A percentile compares a stretch with the other conserved stretches of the same genome.
Evolutionary conservation across 2,113 vertebrate species (phyloP).

Genomic region (Tauraco erythrolophus): DNA sequence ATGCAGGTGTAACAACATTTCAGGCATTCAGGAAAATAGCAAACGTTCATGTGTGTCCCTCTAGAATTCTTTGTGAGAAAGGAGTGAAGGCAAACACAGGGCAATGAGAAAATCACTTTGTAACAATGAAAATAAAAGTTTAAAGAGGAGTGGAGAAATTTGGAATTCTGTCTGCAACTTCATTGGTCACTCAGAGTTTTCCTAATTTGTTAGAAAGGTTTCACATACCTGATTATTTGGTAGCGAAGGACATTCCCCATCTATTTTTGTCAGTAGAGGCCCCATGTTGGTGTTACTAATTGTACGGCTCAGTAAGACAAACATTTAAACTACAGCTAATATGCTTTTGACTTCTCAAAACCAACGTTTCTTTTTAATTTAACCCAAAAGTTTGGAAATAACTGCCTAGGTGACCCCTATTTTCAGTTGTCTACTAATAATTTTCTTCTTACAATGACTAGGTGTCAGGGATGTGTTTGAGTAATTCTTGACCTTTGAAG

Average conservation of each 20-base stretch:
- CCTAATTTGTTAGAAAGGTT: background rate
- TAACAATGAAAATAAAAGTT: background rate
- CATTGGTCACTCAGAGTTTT: background rate
- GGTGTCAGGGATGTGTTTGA: background rate
- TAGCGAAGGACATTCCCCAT: background rate
- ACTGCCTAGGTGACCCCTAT: background rate
- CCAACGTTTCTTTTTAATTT: background rate
- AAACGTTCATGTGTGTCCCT: background rate
- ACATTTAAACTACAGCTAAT: background rate
- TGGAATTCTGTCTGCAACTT: background rate
- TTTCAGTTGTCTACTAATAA: background rate
- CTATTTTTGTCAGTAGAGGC: background rate
- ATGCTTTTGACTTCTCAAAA: background rate
- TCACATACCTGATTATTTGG: background rate
- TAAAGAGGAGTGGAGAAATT: background rate
- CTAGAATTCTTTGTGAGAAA: background rate
- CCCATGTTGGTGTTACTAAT: background rate
- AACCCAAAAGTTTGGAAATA: background rate
- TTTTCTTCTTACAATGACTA: background rate
- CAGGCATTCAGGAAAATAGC: background rate
- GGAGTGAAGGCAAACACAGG: background rate
- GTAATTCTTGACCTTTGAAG: slow-evolving; percentile 24
- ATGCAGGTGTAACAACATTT: background rate
- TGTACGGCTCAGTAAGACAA: background rate
- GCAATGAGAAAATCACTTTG: background rate